A percentile compares a stretch with the other conserved stretches of the same genome.
Evolutionary conservation across 2,888 invertebrate species (phyloP).

Genomic region (Xestia rhomboidea): DNA sequence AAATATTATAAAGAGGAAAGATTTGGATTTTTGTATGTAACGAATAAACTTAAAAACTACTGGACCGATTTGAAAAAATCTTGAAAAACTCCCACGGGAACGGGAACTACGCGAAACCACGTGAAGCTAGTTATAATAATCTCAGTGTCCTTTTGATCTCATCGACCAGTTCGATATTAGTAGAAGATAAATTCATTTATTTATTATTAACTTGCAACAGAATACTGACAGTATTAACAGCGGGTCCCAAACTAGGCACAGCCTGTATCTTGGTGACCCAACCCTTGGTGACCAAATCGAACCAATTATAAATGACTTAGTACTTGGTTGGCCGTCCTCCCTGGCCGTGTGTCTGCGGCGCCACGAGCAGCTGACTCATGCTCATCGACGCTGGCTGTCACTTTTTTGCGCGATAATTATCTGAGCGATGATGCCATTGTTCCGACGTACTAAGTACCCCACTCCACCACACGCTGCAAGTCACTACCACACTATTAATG

Average conservation of each 20-base stretch:
- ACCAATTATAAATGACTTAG: background rate
- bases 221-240: no score
- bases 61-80: no score
- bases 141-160: background rate
- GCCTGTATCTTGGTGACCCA: no score
- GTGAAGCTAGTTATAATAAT: no score
- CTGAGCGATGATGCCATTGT: constrained; percentile 66
- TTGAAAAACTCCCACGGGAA: no score
- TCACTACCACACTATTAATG: constrained; percentile 27
- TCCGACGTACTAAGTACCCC: constrained; percentile 56
- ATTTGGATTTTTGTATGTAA: no score
- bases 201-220: no score
- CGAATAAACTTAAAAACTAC: no score
- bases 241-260: no score
- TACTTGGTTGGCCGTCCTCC: background rate
- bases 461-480: constrained; percentile 60
- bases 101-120: no score
- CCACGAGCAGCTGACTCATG: constrained; percentile 67
- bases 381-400: constrained; percentile 63
- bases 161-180: background rate
- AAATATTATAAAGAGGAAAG: no score
- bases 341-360: constrained; percentile 22
- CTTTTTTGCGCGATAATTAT: constrained; percentile 69
- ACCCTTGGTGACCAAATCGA: background rate
- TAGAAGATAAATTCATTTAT: background rate